Base-by-base conservation (phyloP, 92 coral and sea anemone genomes). In the Epizoanthus rinbou region DNA sequence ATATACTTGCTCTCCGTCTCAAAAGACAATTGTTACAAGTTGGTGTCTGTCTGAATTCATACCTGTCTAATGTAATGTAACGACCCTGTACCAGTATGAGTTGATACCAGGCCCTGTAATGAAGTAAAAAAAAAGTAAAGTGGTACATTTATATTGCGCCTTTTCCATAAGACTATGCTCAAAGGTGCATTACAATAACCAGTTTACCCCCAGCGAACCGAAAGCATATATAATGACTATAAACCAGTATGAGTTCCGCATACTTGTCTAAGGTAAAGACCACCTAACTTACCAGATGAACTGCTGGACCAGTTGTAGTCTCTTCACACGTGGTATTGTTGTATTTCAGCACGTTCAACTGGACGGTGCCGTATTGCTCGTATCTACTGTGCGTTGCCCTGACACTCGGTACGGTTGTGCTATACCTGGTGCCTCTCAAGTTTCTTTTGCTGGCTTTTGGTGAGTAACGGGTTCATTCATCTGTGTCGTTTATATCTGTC, bases 321-420 rank as follows among this genome's bases (percentile, higher is more conserved):
- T 24, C 9, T 15, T 88, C 43, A 79, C 45, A 2, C 9, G 15
- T 62, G 3, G 18, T 56, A 13, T 69, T 75, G 41, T 63, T 53
- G 15, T 53, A 80, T 82, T 88, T 31, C 90, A 95, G 98, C 86
- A 91, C 97, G 76, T 93, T 93, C 80, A 95, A 95, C 96, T 95
- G 98, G 98, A 91, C 93, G 8, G 98, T 95, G 4, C 98, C 98
- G 68, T 95, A 93, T 73, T 94, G 97, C 71, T 95, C 98, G 43
- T 91, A 92, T 75, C 76, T 95, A 90, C 90, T 92, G 79, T 95
- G 98, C 54, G 94, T 95, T 9, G 91, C 91, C 73, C 86, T 95
- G 90, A 95, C 98, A 22, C 86, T 91, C 62, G 98, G 91, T 22
- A 95, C 98, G 16, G 87, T 95, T 57, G 98, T 95, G 13, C 91